Conservation (phyloP, 2,888 invertebrate genomes). For the Noctua pronuba region DNA sequence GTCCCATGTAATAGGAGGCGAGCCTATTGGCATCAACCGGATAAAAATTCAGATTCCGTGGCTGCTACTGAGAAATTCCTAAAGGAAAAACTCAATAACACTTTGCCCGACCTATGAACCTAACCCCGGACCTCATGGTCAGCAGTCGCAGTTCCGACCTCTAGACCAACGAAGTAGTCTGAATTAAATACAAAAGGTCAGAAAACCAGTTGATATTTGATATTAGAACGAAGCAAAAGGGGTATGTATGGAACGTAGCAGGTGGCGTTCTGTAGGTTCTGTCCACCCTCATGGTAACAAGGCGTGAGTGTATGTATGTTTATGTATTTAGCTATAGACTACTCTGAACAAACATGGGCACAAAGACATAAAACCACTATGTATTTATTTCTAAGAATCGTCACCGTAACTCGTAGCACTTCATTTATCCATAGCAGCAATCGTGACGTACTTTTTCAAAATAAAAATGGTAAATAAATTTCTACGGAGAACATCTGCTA, state of each 20-base stretch:
- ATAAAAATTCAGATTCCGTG: too few relatives aligned
- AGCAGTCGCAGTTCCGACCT: too few relatives aligned
- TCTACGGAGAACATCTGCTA: not conserved
- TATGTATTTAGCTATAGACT: not conserved
- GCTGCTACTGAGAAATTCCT: too few relatives aligned
- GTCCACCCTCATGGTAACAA: not conserved
- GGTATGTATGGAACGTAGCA: not conserved
- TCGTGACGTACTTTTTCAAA: not conserved
- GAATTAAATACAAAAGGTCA: not conserved
- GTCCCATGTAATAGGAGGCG: too few relatives aligned
- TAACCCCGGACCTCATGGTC: too few relatives aligned
- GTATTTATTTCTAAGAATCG: not conserved
- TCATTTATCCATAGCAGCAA: not conserved
- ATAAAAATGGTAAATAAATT: slow-evolving; percentile 1
- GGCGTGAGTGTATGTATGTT: not conserved
- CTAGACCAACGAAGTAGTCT: too few relatives aligned
- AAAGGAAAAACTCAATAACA: too few relatives aligned
- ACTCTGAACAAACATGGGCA: not conserved
- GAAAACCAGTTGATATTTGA: not conserved
- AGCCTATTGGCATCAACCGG: too few relatives aligned
- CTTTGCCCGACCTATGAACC: too few relatives aligned
- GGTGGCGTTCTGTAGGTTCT: not conserved
- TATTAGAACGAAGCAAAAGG: not conserved
- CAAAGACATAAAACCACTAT: not conserved
- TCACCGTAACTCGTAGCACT: not conserved